Evolutionary conservation across 2,888 invertebrate species (phyloP).

Genomic region (Hyles lineata): DNA sequence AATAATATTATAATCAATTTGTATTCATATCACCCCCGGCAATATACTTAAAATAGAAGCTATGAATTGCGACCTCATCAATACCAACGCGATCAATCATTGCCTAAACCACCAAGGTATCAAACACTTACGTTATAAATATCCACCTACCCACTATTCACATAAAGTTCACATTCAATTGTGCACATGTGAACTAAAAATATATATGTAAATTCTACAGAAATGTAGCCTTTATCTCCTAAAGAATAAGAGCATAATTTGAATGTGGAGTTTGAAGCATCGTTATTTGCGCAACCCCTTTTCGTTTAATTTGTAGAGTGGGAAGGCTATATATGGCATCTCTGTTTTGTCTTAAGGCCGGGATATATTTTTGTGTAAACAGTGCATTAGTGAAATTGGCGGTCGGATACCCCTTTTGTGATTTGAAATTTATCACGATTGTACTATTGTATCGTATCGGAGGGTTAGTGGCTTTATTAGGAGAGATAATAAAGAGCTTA

Average conservation of each 20-base stretch:
- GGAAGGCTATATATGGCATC: not conserved
- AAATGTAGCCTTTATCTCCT: not conserved
- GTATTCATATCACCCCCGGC: not conserved
- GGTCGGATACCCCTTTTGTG: constrained; percentile 23
- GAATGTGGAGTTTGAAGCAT: not conserved
- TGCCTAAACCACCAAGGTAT: constrained; percentile 14
- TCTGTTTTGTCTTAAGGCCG: constrained; percentile 18
- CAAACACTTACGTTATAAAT: not conserved
- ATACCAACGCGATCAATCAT: constrained; percentile 39
- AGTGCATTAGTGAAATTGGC: constrained; percentile 20
- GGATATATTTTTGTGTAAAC: constrained; percentile 13
- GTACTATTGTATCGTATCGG: constrained; percentile 2
- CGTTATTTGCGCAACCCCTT: constrained; percentile 23
- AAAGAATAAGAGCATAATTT: not conserved
- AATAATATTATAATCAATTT: not conserved
- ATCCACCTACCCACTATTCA: not conserved
- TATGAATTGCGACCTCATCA: constrained; percentile 37
- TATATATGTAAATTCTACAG: not conserved
- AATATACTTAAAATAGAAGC: constrained; percentile 6
- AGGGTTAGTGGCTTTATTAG: constrained; percentile 17
- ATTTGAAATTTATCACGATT: constrained; percentile 17
- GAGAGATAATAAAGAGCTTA: not conserved
- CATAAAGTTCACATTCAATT: constrained; percentile 18
- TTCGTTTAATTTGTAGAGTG: constrained; percentile 24
- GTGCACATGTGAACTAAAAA: not conserved